These are phyloP conservation scores for Reticulitermes speratus DNA, from an alignment of 1,140 invertebrate genomes.

Conservation along the genomic window DNA sequence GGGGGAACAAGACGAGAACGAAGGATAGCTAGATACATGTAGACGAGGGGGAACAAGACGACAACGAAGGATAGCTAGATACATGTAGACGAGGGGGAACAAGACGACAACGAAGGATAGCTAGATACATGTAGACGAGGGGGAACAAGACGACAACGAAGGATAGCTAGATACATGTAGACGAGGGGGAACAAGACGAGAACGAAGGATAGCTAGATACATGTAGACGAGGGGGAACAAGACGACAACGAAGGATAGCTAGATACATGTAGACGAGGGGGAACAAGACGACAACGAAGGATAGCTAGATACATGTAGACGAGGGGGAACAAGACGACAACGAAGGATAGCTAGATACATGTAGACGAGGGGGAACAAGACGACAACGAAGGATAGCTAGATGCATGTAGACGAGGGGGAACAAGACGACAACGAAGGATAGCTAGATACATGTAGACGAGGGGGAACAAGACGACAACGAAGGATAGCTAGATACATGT, in stretches of 20 bases:
- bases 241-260: neutral
- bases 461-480: neutral
- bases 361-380: neutral
- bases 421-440: neutral
- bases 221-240: neutral
- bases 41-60: neutral
- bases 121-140: neutral
- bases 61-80: neutral
- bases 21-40: neutral
- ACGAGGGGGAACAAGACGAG: neutral
- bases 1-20: neutral
- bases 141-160: neutral
- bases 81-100: neutral
- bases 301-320: neutral
- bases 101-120: neutral
- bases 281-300: neutral
- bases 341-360: neutral
- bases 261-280: neutral
- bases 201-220: neutral
- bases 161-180: neutral
- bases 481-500: neutral
- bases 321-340: neutral
- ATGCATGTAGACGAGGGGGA: neutral
- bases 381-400: neutral
- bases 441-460: neutral